phyloP scores from a whole-genome alignment of 2,888 invertebrate species.

The Ditula angustiorana region DNA sequence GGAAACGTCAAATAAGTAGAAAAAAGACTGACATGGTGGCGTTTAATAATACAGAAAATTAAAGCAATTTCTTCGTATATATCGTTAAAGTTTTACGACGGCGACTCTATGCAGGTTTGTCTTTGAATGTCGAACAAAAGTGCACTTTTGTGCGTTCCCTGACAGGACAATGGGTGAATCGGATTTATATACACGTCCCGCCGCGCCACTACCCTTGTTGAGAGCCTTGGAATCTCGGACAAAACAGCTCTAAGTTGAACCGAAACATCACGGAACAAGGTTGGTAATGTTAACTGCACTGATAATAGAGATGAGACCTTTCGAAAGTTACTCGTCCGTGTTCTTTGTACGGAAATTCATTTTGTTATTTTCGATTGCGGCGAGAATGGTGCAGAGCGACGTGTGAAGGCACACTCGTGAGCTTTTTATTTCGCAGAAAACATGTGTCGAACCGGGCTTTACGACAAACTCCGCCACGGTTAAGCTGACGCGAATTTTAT shows the following conservation, averaged over 20 bases:
- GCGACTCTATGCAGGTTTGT: slow-evolving; percentile 54
- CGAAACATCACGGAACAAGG: background rate
- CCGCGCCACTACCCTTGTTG: slow-evolving; percentile 60
- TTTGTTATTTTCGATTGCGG: slow-evolving; percentile 38
- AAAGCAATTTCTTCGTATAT: no score
- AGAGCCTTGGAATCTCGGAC: slow-evolving; percentile 15
- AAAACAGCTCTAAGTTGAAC: background rate
- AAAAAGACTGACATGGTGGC: no score
- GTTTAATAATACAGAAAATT: no score
- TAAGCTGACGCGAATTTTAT: slow-evolving; percentile 31
- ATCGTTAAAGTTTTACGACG: slow-evolving; percentile 14
- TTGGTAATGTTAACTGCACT: background rate
- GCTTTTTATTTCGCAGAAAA: slow-evolving; percentile 38
- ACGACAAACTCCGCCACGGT: slow-evolving; percentile 36
- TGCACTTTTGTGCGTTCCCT: slow-evolving; percentile 60
- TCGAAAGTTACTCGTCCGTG: slow-evolving; percentile 15
- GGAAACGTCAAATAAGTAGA: no score
- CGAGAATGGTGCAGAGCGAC: slow-evolving; percentile 35
- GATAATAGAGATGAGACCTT: slow-evolving; percentile 8
- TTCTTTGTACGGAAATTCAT: slow-evolving; percentile 38
- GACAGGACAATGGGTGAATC: slow-evolving; percentile 74
- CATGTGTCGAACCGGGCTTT: slow-evolving; percentile 39
- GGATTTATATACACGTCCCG: slow-evolving; percentile 74
- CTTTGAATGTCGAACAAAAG: slow-evolving; percentile 55
- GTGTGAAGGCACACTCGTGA: slow-evolving; percentile 43